Base-by-base conservation (phyloP, 2,888 invertebrate species). In the Teinopalpus imperialis region DNA sequence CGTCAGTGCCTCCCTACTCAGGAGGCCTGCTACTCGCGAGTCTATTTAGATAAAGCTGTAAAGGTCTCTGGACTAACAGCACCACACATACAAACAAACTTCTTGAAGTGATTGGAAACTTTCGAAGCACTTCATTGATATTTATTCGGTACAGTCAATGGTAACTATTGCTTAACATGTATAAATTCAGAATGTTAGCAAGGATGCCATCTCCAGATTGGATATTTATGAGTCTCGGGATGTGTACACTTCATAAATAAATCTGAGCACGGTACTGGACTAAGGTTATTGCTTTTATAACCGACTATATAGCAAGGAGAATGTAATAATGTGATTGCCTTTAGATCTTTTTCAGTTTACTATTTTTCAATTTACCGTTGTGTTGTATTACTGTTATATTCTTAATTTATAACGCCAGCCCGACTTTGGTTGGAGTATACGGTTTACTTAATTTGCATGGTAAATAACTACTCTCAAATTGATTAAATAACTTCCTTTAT, bases 161-260 rank as follows among this genome's bases (percentile, higher is more conserved):
- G 12, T 10, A 23, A 18, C 5, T 20, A 30, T 30, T 29, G 35
- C 41, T 41, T 39, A 46, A 46, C 20, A 34, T 43, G 40, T 37
- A 45, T 48, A 48, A 47, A 53, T 53, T 48, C 51, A 37, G 40
- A 32, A 34, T 30, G 14, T 31, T 37, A 49, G 43, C 27, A 30
- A 37, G 57, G 52, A 51, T 54, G 64, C 79, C 76, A 81, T 80
- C 67, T 72, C 59, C 52, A 70, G 75, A 81, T 81, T 73, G 74
- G 73, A 69, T 81, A 81, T 82, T 79, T 82, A 81, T 77, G 73
- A 72, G 68, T 57, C 58, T 55, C 56, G 42, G 54, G 41, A 32
- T 57, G 60, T 60, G 68, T 68, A 61, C 59, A 63, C 59, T 74
- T 79, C 74, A 81, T 81, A 80, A 80, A 80, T 81, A 81, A 80